Evolutionary conservation across 2,888 invertebrate species (phyloP), one percentile per base, ranked within the genome.

Genomic region (Glaucopsyche alexis): DNA sequence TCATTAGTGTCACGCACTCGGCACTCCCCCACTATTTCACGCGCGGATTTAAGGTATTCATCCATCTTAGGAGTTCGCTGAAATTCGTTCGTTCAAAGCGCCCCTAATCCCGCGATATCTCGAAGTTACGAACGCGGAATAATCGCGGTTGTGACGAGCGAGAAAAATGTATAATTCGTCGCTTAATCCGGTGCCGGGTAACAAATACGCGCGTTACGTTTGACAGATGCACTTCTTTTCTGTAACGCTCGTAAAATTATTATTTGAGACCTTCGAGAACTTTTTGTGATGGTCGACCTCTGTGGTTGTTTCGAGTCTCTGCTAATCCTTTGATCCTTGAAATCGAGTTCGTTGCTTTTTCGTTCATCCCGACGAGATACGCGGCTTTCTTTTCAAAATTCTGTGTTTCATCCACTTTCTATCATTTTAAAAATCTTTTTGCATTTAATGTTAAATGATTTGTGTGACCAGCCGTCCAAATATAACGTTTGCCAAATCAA

Each of bases 61-160:
- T 89, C 88, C 88, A 87, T 90, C 90, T 89, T 83, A 87, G 83
- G 86, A 87, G 86, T 87, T 84, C 87, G 87, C 85, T 87, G 86
- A 90, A 90, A 89, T 88, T 88, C 86, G 86, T 85, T 87, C 85
- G 82, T 82, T 84, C 85, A 85, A 86, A 85, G 84, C 89, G 83
- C 84, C 86, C 86, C 88, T 91, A 91, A 91, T 90, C 91, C 90
- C 83, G 81, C 89, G 91, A 91, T 91, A 89, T 89, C 91, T 88
- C 86, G 88, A 90, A 90, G 87, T 89, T 89, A 89, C 85, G 87
- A 81, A 86, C 85, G 88, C 85, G 85, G 85, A 87, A 88, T 89
- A 90, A 90, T 88, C 89, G 88, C 84, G 81, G 84, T 86, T 87
- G 87, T 86, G 89, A 88, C 87, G 86, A 86, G 82, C 81, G 80